Base-by-base conservation (phyloP, 2,888 invertebrate genomes). In the Monochamus alternatus region DNA sequence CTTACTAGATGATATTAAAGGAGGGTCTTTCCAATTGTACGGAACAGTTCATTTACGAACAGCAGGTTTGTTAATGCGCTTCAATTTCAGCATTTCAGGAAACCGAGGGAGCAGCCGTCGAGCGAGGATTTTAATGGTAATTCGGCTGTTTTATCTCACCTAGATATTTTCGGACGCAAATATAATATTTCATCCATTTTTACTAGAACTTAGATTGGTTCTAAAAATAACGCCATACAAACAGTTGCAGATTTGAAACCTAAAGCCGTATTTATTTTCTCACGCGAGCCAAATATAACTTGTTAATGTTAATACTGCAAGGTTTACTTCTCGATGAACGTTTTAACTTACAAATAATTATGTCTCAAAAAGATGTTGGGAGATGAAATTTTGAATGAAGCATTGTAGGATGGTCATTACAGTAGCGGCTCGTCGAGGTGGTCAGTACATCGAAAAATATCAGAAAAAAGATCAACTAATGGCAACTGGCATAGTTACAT, bases 71-170 rank as follows among this genome's bases (percentile, higher is more conserved):
- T 63, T 74, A 59, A 65, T 44, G 38, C 60, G 44, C 10, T 63
- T 69, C 69, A 59, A 74, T 51, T 69, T 30, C 69, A 74, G 74
- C 22, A 64, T 74, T 73, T 64, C 64, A 74, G 69, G 74, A 69
- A 69, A 30, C 64, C 30, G 10, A 12, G 68, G 68, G 12, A 64
- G 58, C 47, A 64, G 74, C 55, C 30, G 44, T 31, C 3, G 68
- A 64, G 55, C 12, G 43, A n/a, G 44, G 60, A 22, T 60, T 67
- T 69, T 52, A 10, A 69, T 69, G 69, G 58, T 43, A 69, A 74
- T 69, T 68, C 69, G 43, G 38, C 9, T 14, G 30, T 55, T 10
- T 64, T 31, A 47, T 64, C 38, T 44, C 55, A 55, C 55, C 43
- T 70, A 10, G 58, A 58, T 69, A 73, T 62, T 73, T 69, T 43